Conservation (phyloP, 2,797 vertebrate species). For the Synaphobranchus kaupii region DNA sequence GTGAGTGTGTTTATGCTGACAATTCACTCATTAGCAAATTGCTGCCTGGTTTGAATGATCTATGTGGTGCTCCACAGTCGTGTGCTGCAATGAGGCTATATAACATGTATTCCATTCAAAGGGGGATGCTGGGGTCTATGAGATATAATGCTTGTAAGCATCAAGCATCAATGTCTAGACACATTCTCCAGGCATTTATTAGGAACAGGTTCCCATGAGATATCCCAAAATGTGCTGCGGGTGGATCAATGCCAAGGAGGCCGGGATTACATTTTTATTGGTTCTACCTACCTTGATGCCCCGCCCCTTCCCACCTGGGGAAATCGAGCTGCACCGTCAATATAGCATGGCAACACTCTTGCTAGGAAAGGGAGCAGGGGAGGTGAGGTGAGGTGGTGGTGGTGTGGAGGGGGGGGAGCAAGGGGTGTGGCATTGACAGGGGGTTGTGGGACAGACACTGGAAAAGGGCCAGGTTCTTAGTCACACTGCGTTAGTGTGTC, state of each 20-base stretch:
- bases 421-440: neutral
- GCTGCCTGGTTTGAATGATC: neutral
- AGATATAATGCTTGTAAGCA: constrained; percentile 42
- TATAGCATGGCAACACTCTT: constrained; percentile 39
- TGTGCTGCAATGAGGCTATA: neutral
- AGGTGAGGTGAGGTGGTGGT: neutral
- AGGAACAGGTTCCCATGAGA: constrained; percentile 12
- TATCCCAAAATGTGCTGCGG: constrained; percentile 38
- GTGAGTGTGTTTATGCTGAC: constrained; percentile 1
- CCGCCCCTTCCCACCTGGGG: constrained; percentile 38
- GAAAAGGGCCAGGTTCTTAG: constrained; percentile 46
- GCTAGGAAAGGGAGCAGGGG: constrained; percentile 32
- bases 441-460: constrained; percentile 37
- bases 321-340: constrained; percentile 21
- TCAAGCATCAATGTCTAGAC: constrained; percentile 66
- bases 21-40: neutral
- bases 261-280: constrained; percentile 21
- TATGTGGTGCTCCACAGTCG: neutral
- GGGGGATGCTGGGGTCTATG: constrained; percentile 4
- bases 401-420: neutral
- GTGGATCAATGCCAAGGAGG: constrained; percentile 37
- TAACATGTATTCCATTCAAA: constrained; percentile 8
- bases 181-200: constrained; percentile 44
- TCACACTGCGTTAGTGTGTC: constrained; percentile 51
- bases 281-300: neutral